These are phyloP conservation scores for Anguilla rostrata DNA, from an alignment of 2,113 vertebrate genomes.

Conservation along the genomic window DNA sequence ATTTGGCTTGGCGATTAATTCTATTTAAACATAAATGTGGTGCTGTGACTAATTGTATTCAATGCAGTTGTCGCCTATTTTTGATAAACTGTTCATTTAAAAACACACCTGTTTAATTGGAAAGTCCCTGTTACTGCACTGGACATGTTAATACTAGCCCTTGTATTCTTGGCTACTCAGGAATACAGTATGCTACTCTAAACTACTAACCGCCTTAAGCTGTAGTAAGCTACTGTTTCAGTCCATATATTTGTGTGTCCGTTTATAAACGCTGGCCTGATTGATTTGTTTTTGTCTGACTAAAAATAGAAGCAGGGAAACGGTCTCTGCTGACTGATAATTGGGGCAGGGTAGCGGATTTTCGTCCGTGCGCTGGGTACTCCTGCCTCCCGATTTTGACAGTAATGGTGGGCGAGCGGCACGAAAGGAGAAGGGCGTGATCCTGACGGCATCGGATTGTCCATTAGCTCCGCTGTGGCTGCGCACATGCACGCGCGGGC, in stretches of 20 bases:
- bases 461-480: slow-evolving; percentile 5
- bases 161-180: no score
- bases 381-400: background rate
- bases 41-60: no score
- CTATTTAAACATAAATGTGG: no score
- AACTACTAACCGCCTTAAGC: no score
- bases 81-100: no score
- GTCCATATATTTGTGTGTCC: background rate
- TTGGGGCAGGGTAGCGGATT: background rate
- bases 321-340: background rate
- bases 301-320: background rate
- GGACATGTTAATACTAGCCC: no score
- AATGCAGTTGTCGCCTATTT: no score
- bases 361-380: background rate
- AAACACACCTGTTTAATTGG: no score
- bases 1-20: no score
- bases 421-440: background rate
- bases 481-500: background rate
- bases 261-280: background rate
- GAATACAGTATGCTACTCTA: no score
- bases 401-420: background rate
- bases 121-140: no score
- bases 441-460: background rate
- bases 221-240: background rate
- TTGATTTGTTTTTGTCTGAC: background rate